A percentile compares a stretch with the other conserved stretches of the same genome.
Evolutionary conservation across 2,113 vertebrate genomes (phyloP).

Genomic region (Gasterosteus aculeatus): DNA sequence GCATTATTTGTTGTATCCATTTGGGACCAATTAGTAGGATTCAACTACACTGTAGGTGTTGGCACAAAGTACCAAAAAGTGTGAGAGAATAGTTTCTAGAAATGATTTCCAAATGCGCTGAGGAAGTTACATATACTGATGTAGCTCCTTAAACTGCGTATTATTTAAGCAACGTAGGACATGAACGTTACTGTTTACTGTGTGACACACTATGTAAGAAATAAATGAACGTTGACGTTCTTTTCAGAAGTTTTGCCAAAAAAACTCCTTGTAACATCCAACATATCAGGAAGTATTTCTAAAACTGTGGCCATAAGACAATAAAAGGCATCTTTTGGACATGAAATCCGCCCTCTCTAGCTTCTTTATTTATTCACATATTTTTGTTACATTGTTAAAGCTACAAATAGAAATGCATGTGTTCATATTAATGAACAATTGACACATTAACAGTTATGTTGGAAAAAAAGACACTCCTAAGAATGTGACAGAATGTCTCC

Average conservation of each 20-base stretch:
- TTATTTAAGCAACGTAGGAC: background rate
- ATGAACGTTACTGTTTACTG: background rate
- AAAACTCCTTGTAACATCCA: background rate
- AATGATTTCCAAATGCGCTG: conserved; percentile 25
- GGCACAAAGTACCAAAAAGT: conserved; percentile 21
- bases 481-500: no score
- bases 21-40: conserved; percentile 59
- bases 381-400: background rate
- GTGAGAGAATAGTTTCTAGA: conserved; percentile 22
- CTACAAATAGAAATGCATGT: background rate
- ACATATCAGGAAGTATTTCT: background rate
- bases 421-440: background rate
- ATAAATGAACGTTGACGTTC: background rate
- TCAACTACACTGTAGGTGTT: conserved; percentile 21
- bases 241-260: background rate
- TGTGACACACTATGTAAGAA: background rate
- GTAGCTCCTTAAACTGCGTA: background rate
- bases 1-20: conserved; percentile 35
- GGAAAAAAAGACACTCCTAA: no score
- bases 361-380: no score
- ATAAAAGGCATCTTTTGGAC: background rate
- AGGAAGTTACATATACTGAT: background rate
- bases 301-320: background rate
- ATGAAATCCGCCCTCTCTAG: background rate
- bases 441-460: no score